phyloP scores from a whole-genome alignment of 2,888 invertebrate species.

The Diarsia rubi region DNA sequence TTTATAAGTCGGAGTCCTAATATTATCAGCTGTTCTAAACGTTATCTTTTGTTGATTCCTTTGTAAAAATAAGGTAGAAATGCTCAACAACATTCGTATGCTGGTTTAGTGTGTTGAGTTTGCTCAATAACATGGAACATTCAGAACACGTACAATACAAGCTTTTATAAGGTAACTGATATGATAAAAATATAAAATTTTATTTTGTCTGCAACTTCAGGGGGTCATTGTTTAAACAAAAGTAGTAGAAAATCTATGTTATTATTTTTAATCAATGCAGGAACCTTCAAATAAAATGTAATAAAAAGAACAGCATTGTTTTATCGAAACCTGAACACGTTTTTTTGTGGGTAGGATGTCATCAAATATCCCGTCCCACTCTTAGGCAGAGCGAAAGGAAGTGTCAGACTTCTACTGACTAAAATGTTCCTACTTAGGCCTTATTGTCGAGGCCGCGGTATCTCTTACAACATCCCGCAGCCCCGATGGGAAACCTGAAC shows the following conservation, averaged over 20 bases:
- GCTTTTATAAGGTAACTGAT: conserved; percentile 35
- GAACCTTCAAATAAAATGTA: background rate
- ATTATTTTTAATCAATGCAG: too few species aligned
- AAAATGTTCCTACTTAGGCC: too few species aligned
- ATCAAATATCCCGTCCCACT: too few species aligned
- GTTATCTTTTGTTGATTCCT: background rate
- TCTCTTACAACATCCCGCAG: too few species aligned
- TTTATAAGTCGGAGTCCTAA: background rate
- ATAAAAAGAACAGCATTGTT: background rate
- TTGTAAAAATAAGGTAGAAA: conserved; percentile 1
- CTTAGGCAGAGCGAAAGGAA: too few species aligned
- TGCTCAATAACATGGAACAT: conserved; percentile 28
- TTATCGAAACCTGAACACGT: background rate
- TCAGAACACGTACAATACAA: conserved; percentile 40
- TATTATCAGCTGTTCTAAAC: conserved; percentile 8
- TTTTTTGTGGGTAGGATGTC: too few species aligned
- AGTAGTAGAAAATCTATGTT: background rate
- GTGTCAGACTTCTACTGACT: too few species aligned
- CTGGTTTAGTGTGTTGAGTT: conserved; percentile 14
- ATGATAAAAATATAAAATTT: conserved; percentile 24
- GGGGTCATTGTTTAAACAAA: background rate
- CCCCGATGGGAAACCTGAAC: background rate
- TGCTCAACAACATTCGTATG: conserved; percentile 33
- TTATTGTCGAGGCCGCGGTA: too few species aligned
- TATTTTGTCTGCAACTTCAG: background rate